These are phyloP conservation scores for Allolobophora icterica DNA, from an alignment of 2,888 invertebrate genomes.

Conservation along the genomic window DNA sequence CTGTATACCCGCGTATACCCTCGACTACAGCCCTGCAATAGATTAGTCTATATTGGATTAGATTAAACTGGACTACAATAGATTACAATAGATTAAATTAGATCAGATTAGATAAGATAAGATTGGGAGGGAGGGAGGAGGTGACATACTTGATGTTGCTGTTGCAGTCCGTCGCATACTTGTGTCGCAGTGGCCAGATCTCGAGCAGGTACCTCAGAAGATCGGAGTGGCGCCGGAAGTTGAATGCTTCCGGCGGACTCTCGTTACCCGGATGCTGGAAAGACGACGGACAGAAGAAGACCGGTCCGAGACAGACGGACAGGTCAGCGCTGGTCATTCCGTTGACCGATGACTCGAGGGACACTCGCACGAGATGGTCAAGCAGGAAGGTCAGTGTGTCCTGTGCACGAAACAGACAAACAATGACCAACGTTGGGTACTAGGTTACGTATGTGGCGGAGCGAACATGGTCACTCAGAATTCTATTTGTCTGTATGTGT, in stretches of 20 bases:
- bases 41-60: too few species aligned
- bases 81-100: not conserved
- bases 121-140: not conserved
- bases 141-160: slow-evolving; percentile 6
- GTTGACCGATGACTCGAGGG: slow-evolving; percentile 91
- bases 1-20: too few species aligned
- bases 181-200: slow-evolving; percentile 76
- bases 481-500: too few species aligned
- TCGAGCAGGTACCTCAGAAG: slow-evolving; percentile 92
- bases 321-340: slow-evolving; percentile 96
- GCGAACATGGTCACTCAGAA: too few species aligned
- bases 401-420: slow-evolving; percentile 66
- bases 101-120: not conserved
- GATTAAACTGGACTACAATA: not conserved
- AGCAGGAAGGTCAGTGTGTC: slow-evolving; percentile 92
- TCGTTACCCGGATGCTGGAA: slow-evolving; percentile 50
- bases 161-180: slow-evolving; percentile 24
- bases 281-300: slow-evolving; percentile 79
- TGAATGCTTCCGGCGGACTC: slow-evolving; percentile 64
- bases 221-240: slow-evolving; percentile 92
- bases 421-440: not conserved
- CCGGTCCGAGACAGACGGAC: slow-evolving; percentile 92
- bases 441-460: not conserved
- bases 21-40: too few species aligned
- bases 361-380: slow-evolving; percentile 93